Evolutionary conservation across 2,888 invertebrate genomes (phyloP).

Genomic region (Drosophila prolongata): DNA sequence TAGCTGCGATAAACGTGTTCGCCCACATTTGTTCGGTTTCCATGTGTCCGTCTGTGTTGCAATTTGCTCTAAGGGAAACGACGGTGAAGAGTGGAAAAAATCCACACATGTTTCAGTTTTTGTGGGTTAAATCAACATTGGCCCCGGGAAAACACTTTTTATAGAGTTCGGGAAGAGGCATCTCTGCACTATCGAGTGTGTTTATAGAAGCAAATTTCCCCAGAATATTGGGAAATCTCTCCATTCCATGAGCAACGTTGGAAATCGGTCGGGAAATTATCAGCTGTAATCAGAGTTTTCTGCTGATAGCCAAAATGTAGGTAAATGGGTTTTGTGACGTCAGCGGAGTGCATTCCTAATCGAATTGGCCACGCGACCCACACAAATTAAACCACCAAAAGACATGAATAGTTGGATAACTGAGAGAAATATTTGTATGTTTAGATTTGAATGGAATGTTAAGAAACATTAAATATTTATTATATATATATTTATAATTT

Average conservation of each 20-base stretch:
- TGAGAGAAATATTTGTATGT: conserved; percentile 1
- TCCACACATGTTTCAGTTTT: conserved; percentile 66
- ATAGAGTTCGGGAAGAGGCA: conserved; percentile 24
- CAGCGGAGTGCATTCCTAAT: conserved; percentile 62
- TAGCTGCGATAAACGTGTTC: conserved; percentile 78
- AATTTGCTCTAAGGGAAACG: conserved; percentile 32
- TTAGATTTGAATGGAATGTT: too few species aligned
- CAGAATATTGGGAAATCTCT: conserved; percentile 13
- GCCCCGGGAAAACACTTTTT: conserved; percentile 56
- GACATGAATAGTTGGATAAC: conserved; percentile 4
- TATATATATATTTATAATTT: too few species aligned
- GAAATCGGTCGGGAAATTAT: conserved; percentile 15
- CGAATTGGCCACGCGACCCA: conserved; percentile 58
- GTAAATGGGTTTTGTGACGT: conserved; percentile 37
- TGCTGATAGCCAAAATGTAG: conserved; percentile 24
- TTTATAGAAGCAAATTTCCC: conserved; percentile 30
- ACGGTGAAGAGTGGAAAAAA: conserved; percentile 32
- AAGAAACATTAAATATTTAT: too few species aligned
- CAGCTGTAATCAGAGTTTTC: conserved; percentile 30
- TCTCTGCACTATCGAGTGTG: conserved; percentile 19
- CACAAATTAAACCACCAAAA: conserved; percentile 43
- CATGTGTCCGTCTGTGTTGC: conserved; percentile 29
- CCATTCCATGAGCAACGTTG: conserved; percentile 1
- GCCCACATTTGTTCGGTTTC: conserved; percentile 70
- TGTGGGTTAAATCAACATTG: conserved; percentile 72